Evolutionary conservation across 1,140 invertebrate species (phyloP).

Genomic region (Copidosoma floridanum): DNA sequence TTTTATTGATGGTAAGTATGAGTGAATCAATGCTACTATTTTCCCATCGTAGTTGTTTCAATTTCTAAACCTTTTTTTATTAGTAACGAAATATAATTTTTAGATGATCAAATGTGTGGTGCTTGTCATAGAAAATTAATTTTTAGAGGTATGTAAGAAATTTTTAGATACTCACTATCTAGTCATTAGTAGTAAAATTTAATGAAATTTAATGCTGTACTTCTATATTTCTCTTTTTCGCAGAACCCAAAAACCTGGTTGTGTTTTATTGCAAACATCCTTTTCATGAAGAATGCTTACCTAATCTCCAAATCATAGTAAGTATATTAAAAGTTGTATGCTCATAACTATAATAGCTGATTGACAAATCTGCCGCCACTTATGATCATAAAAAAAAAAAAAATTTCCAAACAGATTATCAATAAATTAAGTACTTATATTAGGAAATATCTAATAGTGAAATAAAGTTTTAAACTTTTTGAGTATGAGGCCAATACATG

Average conservation of each 20-base stretch:
- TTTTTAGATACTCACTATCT: not conserved
- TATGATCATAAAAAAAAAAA: too few relatives aligned
- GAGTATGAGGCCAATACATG: too few relatives aligned
- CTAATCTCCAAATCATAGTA: slow-evolving; percentile 50
- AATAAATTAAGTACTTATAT: too few relatives aligned
- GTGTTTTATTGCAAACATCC: slow-evolving; percentile 88
- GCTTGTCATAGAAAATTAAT: slow-evolving; percentile 74
- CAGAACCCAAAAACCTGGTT: slow-evolving; percentile 70
- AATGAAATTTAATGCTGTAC: too few relatives aligned
- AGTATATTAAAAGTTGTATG: not conserved
- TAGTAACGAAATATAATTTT: slow-evolving; percentile 50
- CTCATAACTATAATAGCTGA: too few relatives aligned
- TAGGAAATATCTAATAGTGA: too few relatives aligned
- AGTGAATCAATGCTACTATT: slow-evolving; percentile 1
- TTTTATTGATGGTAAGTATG: slow-evolving; percentile 60
- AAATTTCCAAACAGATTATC: too few relatives aligned
- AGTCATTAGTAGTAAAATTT: not conserved
- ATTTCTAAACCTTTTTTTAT: not conserved
- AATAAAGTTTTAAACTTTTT: too few relatives aligned
- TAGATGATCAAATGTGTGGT: slow-evolving; percentile 72
- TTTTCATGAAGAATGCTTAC: slow-evolving; percentile 84
- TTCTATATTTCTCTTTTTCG: slow-evolving; percentile 36
- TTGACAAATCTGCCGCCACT: too few relatives aligned
- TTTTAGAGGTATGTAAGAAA: slow-evolving; percentile 59
- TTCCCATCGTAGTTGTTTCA: too few relatives aligned